Conservation (phyloP, 2,888 invertebrate genomes). For the Eilema caniola region DNA sequence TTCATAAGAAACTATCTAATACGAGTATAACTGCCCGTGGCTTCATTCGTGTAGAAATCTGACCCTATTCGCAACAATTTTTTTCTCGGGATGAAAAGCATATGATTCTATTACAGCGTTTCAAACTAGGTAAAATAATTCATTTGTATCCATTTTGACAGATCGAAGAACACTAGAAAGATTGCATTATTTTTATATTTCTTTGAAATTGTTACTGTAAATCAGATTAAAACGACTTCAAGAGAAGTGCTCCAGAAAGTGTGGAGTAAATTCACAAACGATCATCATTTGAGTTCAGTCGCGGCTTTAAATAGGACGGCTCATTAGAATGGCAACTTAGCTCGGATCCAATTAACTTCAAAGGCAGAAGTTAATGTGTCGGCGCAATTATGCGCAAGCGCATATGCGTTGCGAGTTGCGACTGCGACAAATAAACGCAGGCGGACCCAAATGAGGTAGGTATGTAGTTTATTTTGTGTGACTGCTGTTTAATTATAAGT, state of each 20-base stretch:
- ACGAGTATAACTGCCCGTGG: too few relatives aligned
- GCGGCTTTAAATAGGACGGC: conserved; percentile 36
- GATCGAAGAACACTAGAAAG: too few relatives aligned
- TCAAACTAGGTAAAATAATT: too few relatives aligned
- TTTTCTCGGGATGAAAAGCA: too few relatives aligned
- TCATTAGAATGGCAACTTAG: conserved; percentile 51
- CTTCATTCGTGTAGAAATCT: too few relatives aligned
- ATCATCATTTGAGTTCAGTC: conserved; percentile 24
- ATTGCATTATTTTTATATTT: not conserved
- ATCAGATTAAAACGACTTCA: not conserved
- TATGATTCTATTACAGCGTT: too few relatives aligned
- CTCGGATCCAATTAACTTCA: conserved; percentile 71
- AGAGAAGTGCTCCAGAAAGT: not conserved
- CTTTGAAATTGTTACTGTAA: not conserved
- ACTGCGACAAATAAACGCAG: conserved; percentile 29
- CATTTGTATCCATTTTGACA: too few relatives aligned
- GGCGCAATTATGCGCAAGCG: conserved; percentile 61
- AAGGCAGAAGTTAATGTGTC: conserved; percentile 68
- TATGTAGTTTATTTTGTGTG: not conserved
- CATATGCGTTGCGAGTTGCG: conserved; percentile 32
- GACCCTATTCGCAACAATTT: too few relatives aligned
- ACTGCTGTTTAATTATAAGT: not conserved
- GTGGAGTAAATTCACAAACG: conserved; percentile 5
- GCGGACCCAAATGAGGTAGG: conserved; percentile 1
- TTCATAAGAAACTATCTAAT: too few relatives aligned